Evolutionary conservation across 2,888 invertebrate genomes (phyloP).

Genomic region (Drosophila cognata): DNA sequence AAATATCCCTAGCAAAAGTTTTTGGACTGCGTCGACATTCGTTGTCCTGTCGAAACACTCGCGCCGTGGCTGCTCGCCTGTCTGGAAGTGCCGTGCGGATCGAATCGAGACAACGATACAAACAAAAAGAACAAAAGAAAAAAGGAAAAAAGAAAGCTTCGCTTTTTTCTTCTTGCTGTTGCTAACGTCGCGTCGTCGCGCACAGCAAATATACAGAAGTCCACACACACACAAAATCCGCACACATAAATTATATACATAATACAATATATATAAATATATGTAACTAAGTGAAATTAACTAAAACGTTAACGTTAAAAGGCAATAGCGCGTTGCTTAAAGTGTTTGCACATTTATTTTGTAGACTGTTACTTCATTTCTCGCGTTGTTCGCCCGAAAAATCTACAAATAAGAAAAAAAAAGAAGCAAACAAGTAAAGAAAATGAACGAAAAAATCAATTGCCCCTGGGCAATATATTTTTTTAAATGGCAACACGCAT

Average conservation of each 20-base stretch:
- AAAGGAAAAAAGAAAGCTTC: conserved; percentile 39
- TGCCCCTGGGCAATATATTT: conserved; percentile 59
- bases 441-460: conserved; percentile 65
- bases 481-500: conserved; percentile 29
- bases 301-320: conserved; percentile 22
- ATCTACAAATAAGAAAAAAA: conserved; percentile 18
- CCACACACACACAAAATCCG: conserved; percentile 13
- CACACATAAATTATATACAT: conserved; percentile 54
- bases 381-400: conserved; percentile 16
- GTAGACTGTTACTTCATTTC: conserved; percentile 22
- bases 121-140: conserved; percentile 18
- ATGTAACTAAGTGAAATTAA: conserved; percentile 37
- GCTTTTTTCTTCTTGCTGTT: conserved; percentile 55
- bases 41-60: conserved; percentile 63
- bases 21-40: conserved; percentile 64
- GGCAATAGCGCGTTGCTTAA: conserved; percentile 9
- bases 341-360: conserved; percentile 33
- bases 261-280: conserved; percentile 22
- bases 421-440: conserved; percentile 32
- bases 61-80: conserved; percentile 77
- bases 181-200: conserved; percentile 69
- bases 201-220: conserved; percentile 41
- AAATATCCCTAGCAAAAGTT: conserved; percentile 70
- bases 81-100: conserved; percentile 77
- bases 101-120: conserved; percentile 26